A percentile compares a stretch with the other conserved stretches of the same genome.
Conservation (phyloP, 2,113 vertebrate species). For the Blennius ocellaris region DNA sequence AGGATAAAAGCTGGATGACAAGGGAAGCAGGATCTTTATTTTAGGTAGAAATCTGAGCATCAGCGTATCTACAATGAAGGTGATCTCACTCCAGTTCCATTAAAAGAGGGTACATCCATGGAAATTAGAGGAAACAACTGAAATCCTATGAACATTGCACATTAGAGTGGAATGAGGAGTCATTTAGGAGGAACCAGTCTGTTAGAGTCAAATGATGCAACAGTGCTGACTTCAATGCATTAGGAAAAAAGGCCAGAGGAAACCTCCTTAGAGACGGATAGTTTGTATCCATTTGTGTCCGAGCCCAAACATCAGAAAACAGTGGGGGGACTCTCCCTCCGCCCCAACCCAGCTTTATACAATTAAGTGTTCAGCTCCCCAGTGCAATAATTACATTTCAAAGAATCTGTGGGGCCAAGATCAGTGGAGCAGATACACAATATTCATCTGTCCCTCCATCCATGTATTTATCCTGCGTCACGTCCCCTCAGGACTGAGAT, state of each 20-base stretch:
- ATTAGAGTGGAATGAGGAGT: slow-evolving; percentile 6
- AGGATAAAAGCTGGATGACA: too few species aligned
- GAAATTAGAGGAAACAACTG: neutral
- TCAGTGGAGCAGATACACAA: slow-evolving; percentile 62
- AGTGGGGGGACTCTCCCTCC: slow-evolving; percentile 47
- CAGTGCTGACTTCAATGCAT: slow-evolving; percentile 43
- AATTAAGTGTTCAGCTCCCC: slow-evolving; percentile 66
- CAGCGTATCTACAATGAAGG: too few species aligned
- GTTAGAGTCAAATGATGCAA: slow-evolving; percentile 17
- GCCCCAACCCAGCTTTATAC: slow-evolving; percentile 69
- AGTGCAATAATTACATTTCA: slow-evolving; percentile 74
- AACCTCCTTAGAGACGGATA: slow-evolving; percentile 63
- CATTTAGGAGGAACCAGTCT: slow-evolving; percentile 32
- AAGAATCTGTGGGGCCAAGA: slow-evolving; percentile 53
- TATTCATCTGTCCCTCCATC: slow-evolving; percentile 57
- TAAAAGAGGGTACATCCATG: too few species aligned
- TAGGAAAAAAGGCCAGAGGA: slow-evolving; percentile 50
- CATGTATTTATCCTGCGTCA: slow-evolving; percentile 48
- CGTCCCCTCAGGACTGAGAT: slow-evolving; percentile 36
- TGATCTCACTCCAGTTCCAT: too few species aligned
- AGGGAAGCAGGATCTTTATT: too few species aligned
- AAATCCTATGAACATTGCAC: neutral
- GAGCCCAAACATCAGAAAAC: slow-evolving; percentile 69
- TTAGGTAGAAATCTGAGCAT: too few species aligned
- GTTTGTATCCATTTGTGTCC: slow-evolving; percentile 79